Evolutionary conservation across 2,113 vertebrate species (phyloP).

Genomic region (Rhinopomastus cyanomelas): DNA sequence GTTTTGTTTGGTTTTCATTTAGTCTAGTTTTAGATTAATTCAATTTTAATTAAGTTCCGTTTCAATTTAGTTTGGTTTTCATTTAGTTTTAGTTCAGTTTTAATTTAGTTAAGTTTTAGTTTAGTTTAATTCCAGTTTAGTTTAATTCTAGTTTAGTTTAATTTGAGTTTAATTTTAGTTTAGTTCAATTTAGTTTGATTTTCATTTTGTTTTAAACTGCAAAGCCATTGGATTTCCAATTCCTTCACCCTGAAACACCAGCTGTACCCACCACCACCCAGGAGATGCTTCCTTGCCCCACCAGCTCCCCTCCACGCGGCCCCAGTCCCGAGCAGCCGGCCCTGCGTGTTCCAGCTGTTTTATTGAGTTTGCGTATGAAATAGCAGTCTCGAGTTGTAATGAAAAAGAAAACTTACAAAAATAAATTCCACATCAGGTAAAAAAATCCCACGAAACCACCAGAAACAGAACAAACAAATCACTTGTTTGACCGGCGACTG

Average conservation of each 20-base stretch:
- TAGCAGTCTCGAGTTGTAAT: conserved; percentile 42
- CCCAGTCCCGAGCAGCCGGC: accelerated
- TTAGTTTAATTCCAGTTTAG: too few relatives aligned
- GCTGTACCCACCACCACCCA: background rate
- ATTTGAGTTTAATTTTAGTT: too few relatives aligned
- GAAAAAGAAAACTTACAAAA: conserved; percentile 49
- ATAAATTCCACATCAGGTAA: conserved; percentile 52
- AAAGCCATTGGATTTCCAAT: background rate
- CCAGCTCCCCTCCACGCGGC: background rate
- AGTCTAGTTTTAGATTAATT: too few relatives aligned
- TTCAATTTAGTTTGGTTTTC: too few relatives aligned
- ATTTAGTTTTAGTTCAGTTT: too few relatives aligned
- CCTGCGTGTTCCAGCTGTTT: background rate
- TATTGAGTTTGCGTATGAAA: conserved; percentile 61
- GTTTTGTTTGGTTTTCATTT: too few relatives aligned
- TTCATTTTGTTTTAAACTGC: too few relatives aligned
- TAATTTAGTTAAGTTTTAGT: too few relatives aligned
- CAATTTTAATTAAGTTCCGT: too few relatives aligned
- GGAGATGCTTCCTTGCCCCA: background rate
- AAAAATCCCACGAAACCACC: background rate
- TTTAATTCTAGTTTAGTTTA: too few relatives aligned
- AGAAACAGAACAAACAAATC: background rate
- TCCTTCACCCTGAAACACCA: background rate
- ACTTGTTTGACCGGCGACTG: background rate
- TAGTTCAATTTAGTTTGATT: too few relatives aligned